phyloP scores from a whole-genome alignment of 2,888 invertebrate species.

The Aelia acuminata region DNA sequence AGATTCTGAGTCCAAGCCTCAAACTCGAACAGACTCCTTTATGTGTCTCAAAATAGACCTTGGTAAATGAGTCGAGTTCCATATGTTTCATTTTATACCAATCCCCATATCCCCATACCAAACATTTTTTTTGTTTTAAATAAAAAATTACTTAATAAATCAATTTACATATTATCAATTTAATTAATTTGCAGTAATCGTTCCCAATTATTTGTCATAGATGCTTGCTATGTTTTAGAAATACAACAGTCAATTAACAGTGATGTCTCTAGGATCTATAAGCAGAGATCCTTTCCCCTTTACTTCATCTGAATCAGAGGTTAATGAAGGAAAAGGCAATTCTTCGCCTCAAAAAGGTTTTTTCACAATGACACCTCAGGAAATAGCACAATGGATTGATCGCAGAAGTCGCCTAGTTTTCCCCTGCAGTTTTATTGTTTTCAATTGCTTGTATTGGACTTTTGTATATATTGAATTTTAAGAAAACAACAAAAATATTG shows the following conservation, averaged over 20 bases:
- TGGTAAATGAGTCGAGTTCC: too few species aligned
- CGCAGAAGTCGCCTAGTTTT: constrained; percentile 83
- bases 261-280: constrained; percentile 67
- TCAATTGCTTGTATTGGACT: constrained; percentile 85
- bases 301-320: constrained; percentile 51
- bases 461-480: constrained; percentile 68
- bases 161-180: too few species aligned
- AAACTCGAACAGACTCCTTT: too few species aligned
- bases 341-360: constrained; percentile 70
- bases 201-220: too few species aligned
- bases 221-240: constrained; percentile 61
- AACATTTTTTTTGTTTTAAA: too few species aligned
- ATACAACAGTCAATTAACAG: constrained; percentile 66
- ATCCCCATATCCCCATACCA: too few species aligned
- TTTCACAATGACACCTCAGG: constrained; percentile 90
- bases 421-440: constrained; percentile 82
- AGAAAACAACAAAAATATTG: neutral
- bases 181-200: too few species aligned
- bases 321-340: constrained; percentile 59
- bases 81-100: too few species aligned
- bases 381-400: constrained; percentile 91
- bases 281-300: constrained; percentile 65
- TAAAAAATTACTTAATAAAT: too few species aligned
- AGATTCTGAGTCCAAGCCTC: too few species aligned
- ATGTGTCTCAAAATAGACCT: too few species aligned